These are phyloP conservation scores for Cyphomyrus plagiostoma DNA, from an alignment of 2,113 vertebrate species.

Conservation along the genomic window DNA sequence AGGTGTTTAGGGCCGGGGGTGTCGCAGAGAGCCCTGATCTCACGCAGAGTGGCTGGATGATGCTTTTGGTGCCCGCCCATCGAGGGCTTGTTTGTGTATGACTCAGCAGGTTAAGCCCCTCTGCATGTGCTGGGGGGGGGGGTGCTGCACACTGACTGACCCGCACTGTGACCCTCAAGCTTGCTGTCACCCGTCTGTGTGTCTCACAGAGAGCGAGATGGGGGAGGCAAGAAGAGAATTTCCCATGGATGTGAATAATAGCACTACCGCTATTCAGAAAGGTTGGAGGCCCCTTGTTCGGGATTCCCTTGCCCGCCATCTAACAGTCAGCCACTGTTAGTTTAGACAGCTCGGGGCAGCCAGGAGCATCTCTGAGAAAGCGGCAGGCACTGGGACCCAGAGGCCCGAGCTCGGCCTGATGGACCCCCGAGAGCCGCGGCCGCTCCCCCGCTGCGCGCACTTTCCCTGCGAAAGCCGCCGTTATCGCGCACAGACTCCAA, in stretches of 20 bases:
- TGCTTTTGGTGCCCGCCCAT: background rate
- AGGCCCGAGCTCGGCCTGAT: background rate
- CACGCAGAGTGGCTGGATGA: background rate
- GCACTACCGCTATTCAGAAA: background rate
- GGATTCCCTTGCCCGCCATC: conserved; percentile 56
- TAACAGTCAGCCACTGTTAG: conserved; percentile 50
- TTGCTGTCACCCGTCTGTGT: background rate
- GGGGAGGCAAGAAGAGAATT: background rate
- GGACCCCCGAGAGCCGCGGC: background rate
- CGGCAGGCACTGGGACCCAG: background rate
- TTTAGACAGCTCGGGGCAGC: conserved; percentile 48
- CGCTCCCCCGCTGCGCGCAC: conserved; percentile 37
- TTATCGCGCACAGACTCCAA: conserved; percentile 13
- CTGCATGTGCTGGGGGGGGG: background rate
- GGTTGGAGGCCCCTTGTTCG: conserved; percentile 2
- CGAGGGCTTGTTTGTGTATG: conserved; percentile 36
- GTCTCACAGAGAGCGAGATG: background rate
- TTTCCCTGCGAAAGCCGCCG: background rate
- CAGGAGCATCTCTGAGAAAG: background rate
- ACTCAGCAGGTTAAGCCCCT: background rate
- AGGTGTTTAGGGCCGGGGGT: background rate
- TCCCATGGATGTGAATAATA: background rate
- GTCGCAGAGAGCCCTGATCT: background rate
- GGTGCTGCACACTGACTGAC: too few species aligned
- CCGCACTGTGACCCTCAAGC: background rate